phyloP scores from a whole-genome alignment of 1,140 invertebrate species.

The Rhopalosiphum padi region DNA sequence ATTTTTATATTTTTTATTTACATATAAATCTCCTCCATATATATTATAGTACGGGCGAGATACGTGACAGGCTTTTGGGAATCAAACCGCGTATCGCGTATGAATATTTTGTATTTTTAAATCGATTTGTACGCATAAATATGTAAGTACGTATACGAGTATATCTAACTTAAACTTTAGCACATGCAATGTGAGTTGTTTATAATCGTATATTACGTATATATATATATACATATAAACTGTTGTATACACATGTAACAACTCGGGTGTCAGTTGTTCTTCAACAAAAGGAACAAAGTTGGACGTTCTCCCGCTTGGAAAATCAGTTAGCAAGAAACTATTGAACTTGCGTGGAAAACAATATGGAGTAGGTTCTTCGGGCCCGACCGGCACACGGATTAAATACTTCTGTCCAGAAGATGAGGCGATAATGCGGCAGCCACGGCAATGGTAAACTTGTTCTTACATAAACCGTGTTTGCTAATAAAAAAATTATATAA shows the following conservation, averaged over 20 bases:
- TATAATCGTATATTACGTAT: neutral
- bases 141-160: neutral
- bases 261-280: neutral
- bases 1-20: neutral
- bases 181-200: neutral
- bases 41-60: no score
- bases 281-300: neutral
- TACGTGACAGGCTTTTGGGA: neutral
- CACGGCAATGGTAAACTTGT: neutral
- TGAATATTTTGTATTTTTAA: no score
- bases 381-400: neutral
- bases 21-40: no score
- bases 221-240: no score
- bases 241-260: no score
- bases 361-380: neutral
- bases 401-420: slow-evolving; percentile 26
- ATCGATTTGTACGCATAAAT: no score
- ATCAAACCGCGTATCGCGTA: no score
- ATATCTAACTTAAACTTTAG: neutral
- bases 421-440: neutral
- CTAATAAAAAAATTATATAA: neutral
- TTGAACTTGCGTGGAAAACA: neutral
- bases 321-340: neutral
- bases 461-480: neutral
- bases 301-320: neutral